Base-by-base conservation (phyloP, 2,113 vertebrate genomes). In the Arenaria interpres region DNA sequence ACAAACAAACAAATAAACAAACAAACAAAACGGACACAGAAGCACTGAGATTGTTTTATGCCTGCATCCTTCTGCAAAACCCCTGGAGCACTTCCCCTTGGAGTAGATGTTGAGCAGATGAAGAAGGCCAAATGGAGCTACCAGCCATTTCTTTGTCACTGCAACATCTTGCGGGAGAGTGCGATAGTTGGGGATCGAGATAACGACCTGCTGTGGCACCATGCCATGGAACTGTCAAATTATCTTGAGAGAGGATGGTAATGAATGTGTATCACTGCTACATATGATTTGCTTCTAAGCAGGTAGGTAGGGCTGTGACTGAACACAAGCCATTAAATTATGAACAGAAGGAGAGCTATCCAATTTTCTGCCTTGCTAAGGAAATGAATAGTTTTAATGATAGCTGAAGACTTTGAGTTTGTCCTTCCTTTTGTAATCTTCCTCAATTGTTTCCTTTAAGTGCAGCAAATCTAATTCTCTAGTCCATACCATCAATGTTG, bases 331-430 rank as follows among this genome's bases (percentile, higher is more conserved):
- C 57, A 76, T 91, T 87, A 95, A 91, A 95, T 92, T 82, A 73
- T 35, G 78, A 96, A 96, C 83, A 90, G 92, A 95, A 95, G 85
- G 88, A 96, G 35, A 87, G 51, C 9, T 89, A 94, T 95, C 89
- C 80, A 89, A 95, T 95, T 92, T 96, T 97, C 77, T 93, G 89
- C 73, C 69, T 97, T 92, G 66, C 89, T 87, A 73, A 89, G 74
- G 92, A 95, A 92, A 93, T 87, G 35, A 91, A 85, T 79, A 91
- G 69, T 93, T 95, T 87, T 92, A 97, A 84, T 87, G 68, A 87
- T 76, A 92, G 89, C 80, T 91, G 77, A 85, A 82, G 86, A 91
- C 89, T 95, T 78, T 10, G 46, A 92, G 69, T 87, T 93, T 97
- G 80, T 73, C 91, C 87, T 96, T 96, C 60, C 64, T 94, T 92